Percentiles rank a stretch among this genome's conserved stretches.
Conservation (phyloP, 2,888 invertebrate species). For the Stenoptilia bipunctidactyla region DNA sequence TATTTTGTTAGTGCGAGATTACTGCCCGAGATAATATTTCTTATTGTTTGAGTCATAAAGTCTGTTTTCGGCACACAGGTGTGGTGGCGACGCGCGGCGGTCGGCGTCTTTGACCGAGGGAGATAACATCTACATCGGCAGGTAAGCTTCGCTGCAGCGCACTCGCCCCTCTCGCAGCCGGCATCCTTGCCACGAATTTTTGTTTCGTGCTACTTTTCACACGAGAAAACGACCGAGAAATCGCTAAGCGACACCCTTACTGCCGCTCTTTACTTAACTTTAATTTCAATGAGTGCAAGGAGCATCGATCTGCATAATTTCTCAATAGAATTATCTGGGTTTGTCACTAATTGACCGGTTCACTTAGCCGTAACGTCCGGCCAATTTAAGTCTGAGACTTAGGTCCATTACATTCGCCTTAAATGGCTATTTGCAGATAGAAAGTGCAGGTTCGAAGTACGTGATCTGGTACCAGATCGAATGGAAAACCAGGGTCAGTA, state of each 20-base stretch:
- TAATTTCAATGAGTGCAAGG: not conserved
- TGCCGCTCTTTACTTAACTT: not conserved
- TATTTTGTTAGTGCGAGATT: constrained; percentile 29
- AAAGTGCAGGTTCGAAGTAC: constrained; percentile 28
- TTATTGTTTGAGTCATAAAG: constrained; percentile 19
- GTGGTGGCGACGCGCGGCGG: constrained; percentile 25
- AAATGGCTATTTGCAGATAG: constrained; percentile 15
- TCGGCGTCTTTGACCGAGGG: constrained; percentile 58
- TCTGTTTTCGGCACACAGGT: constrained; percentile 16
- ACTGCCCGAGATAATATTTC: constrained; percentile 13
- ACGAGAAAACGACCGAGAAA: constrained; percentile 22
- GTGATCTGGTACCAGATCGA: constrained; percentile 52
- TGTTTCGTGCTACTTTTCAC: constrained; percentile 44
- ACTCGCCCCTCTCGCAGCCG: constrained; percentile 23
- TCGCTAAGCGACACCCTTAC: not conserved
- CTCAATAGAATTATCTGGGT: constrained; percentile 4
- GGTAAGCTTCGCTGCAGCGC: constrained; percentile 59
- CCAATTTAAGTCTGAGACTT: not conserved
- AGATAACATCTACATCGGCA: constrained; percentile 65
- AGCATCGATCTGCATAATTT: constrained; percentile 9
- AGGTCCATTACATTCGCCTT: constrained; percentile 24
- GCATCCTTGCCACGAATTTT: constrained; percentile 25
- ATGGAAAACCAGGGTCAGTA: constrained; percentile 42
- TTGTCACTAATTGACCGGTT: constrained; percentile 3
- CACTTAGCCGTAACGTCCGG: not conserved